Conservation (phyloP, 2,888 invertebrate genomes). For the Cerastis leucographa region DNA sequence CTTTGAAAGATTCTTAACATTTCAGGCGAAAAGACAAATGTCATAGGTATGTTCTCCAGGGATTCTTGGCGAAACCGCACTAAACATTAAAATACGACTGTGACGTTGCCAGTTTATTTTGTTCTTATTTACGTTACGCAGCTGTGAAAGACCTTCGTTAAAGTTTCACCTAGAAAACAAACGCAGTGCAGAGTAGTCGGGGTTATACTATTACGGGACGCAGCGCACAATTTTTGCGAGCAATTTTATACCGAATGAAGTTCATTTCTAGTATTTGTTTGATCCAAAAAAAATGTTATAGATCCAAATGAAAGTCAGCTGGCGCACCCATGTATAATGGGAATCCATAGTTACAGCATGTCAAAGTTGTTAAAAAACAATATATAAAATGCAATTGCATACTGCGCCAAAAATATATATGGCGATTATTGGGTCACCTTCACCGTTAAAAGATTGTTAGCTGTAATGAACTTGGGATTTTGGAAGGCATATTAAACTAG, state of each 20-base stretch:
- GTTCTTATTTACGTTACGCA: conserved; percentile 47
- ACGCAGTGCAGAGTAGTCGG: conserved; percentile 3
- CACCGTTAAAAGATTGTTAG: neutral
- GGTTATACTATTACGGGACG: neutral
- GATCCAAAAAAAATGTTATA: no score
- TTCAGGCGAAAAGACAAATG: conserved; percentile 63
- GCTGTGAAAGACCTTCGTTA: conserved; percentile 32
- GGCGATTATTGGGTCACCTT: neutral
- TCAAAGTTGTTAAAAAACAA: neutral
- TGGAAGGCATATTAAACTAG: neutral
- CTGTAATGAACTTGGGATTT: neutral
- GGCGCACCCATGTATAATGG: neutral
- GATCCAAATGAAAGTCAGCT: neutral
- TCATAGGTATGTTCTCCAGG: conserved; percentile 57
- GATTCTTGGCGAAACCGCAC: conserved; percentile 57
- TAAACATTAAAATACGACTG: conserved; percentile 57
- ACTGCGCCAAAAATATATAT: neutral
- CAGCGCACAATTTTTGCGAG: neutral
- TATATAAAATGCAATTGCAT: neutral
- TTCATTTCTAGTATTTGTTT: neutral
- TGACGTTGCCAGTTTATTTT: conserved; percentile 49
- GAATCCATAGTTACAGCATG: neutral
- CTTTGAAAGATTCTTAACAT: conserved; percentile 80
- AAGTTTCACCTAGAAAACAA: conserved; percentile 40
- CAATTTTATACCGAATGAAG: neutral